Base-by-base conservation (phyloP, 2,113 vertebrate species). In the Chitala chitala region DNA sequence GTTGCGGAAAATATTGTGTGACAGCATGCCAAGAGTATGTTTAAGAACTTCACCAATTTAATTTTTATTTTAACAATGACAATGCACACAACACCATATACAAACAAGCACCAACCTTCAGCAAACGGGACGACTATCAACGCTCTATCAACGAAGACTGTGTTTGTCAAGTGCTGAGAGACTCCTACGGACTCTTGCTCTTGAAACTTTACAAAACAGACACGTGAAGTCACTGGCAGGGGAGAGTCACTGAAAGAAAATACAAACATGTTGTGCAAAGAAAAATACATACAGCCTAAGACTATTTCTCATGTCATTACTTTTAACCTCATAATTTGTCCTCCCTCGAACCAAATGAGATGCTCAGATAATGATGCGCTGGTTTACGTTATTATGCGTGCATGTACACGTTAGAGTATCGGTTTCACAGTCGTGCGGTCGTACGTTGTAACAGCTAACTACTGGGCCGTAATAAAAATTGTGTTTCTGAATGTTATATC, bases 201-300 rank as follows among this genome's bases (percentile, higher is more conserved):
- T 85, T 92, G 94, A 94, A 98, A 99, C 93, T 98, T 99, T 95
- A 99, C 96, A 97, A 99, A 99, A 94, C 97, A 99, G 84, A 99
- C 97, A 86, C 97, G 95, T 79, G 97, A 99, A 77, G 97, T 98
- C 83, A 99, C 96, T 83, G 97, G 97, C 93, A 99, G 93, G 89
- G 97, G 95, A 84, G 97, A 99, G 85, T 99, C 97, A 94, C 97
- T 99, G 90, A 84, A 92, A 82, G 89, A 94, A 87, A 92, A 84
- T 89, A 89, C 87, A 87, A 80, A 85, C 63, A 83, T 76, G 88
- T 90, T 91, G 87, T 90, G 89, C 90, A 88, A n/a, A n/a, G n/a
- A 92, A 79, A 80, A 83, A 88, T 82, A 90, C 84, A 85, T 81
- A 85, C 76, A 81, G 68, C 38, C 38, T 63, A 74, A 64, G 80